These are phyloP conservation scores for Gadopsis bispinosus DNA, from an alignment of 2,797 vertebrate genomes.

Conservation along the genomic window DNA sequence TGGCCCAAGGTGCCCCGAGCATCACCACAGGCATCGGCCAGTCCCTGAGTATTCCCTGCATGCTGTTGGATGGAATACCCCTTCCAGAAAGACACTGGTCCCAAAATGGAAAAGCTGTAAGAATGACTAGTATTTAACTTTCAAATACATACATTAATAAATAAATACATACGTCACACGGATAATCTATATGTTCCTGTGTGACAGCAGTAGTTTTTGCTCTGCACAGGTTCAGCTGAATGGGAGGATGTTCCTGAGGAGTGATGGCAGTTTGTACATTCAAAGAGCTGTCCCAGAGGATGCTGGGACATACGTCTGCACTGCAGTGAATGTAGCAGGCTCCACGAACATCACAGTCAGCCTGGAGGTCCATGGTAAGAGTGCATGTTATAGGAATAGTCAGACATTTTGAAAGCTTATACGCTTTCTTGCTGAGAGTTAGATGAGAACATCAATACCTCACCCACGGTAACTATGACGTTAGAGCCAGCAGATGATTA, in stretches of 20 bases:
- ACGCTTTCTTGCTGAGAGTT: background rate
- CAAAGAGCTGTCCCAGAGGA: slow-evolving; percentile 82
- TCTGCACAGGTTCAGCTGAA: slow-evolving; percentile 81
- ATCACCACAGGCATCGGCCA: slow-evolving; percentile 85
- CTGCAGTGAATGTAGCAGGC: slow-evolving; percentile 88
- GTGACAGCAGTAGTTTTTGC: background rate
- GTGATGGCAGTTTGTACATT: slow-evolving; percentile 90
- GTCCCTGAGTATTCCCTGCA: slow-evolving; percentile 88
- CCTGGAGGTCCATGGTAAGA: slow-evolving; percentile 88
- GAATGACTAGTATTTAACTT: slow-evolving; percentile 42
- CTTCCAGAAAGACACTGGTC: slow-evolving; percentile 90
- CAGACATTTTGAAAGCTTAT: slow-evolving; percentile 3
- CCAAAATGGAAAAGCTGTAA: slow-evolving; percentile 87
- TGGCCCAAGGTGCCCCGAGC: slow-evolving; percentile 83
- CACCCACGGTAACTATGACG: slow-evolving; percentile 2
- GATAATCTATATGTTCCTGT: background rate
- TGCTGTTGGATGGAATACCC: slow-evolving; percentile 89
- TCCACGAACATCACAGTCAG: slow-evolving; percentile 84
- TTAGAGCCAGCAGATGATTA: slow-evolving; percentile 12
- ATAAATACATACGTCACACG: background rate
- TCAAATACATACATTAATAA: background rate
- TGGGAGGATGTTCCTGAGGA: slow-evolving; percentile 78
- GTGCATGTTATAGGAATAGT: slow-evolving; percentile 4
- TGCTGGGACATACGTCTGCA: slow-evolving; percentile 88
- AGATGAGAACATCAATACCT: background rate